Base-by-base conservation (phyloP, 2,888 invertebrate species). In the Chymomyza fuscimana region DNA sequence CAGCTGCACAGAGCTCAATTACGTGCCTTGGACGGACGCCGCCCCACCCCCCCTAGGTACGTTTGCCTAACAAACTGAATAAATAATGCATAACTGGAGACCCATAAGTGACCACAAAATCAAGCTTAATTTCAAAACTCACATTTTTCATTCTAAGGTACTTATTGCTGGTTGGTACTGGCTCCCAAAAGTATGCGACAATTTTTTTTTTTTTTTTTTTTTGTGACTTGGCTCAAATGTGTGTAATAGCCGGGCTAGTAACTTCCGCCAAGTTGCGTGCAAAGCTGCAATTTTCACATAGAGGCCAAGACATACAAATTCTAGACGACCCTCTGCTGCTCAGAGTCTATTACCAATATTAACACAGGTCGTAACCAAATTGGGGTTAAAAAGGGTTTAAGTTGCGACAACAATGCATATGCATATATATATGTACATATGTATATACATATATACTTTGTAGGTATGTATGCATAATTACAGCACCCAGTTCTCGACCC, bases 371-470 rank as follows among this genome's bases (percentile, higher is more conserved):
- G 40, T 7, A 54, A 5, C 22, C 15, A 22, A 75, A 86, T 84
- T 76, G 85, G 87, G 83, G 83, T 85, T 84, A 86, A 83, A 83
- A 83, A 86, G 83, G 83, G 83, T 84, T 83, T 86, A 83, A 83
- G 69, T 73, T 78, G 85, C 75, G 69, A 77, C 82, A 74, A 68
- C 59, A 70, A 54, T 54, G 54, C 19, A 54, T 3, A 54, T 54
- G 4, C 4, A 3, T 19, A 54, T 19, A 5, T 9, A 5, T 16
- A 1, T 6, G 2, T 16, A 52, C 4, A 52, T 0, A 5, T 7
- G 16, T 19, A 52, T 22, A 19, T 9, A 54, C 19, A 19, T 16
- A n/a, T 25, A 54, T 22, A 54, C 1, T 22, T 15, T 22, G 22
- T 65, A 67, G 25, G 25, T 77, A 79, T 80, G 81, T 76, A 78